Base-by-base conservation (phyloP, 2,888 invertebrate genomes). In the Pedicia rivosa region DNA sequence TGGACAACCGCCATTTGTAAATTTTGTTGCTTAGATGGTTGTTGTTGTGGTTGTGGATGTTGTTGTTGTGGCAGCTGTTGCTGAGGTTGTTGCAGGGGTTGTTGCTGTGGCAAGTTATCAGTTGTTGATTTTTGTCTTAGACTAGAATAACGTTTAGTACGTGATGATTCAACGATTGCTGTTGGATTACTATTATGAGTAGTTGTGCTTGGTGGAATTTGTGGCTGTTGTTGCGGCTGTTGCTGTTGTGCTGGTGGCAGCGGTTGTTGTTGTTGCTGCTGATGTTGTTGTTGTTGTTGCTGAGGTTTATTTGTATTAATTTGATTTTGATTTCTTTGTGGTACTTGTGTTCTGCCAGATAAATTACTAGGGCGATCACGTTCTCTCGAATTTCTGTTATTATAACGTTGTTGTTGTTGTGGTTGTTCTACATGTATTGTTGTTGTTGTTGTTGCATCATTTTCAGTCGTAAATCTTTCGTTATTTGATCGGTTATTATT, bases 141-240 rank as follows among this genome's bases (percentile, higher is more conserved):
- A 39, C 73, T 72, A 3, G 78, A 78, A 53, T 78, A 78, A 16
- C 78, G 64, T 49, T 78, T 78, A 7, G 75, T 70, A 43, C 70
- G 62, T 40, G 57, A 63, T 22, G 55, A 32, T 32, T 13, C 57
- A 37, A 60, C 50, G 25, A 33, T 13, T 15, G 58, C 58, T 41
- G 16, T 15, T 20, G 10, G 15, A 32, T 13, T 26, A 15, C 29
- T 26, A 27, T 31, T 36, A 19, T 25, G 13, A 28, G 20, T 36
- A 16, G 14, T 57, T 58, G 26, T 39, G 34, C 16, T 41, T 36
- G 35, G 43, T 41, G 29, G 43, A 37, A 35, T 41, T 39, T 42
- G 48, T 27, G 50, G 33, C 24, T 33, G 33, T 33, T 24, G 33
- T 24, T 24, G 24, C 14, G n/a, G 15, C 22, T 24, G 35, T 27